Base-by-base conservation (phyloP, 2,888 invertebrate species). In the Megastigmus dorsalis region DNA sequence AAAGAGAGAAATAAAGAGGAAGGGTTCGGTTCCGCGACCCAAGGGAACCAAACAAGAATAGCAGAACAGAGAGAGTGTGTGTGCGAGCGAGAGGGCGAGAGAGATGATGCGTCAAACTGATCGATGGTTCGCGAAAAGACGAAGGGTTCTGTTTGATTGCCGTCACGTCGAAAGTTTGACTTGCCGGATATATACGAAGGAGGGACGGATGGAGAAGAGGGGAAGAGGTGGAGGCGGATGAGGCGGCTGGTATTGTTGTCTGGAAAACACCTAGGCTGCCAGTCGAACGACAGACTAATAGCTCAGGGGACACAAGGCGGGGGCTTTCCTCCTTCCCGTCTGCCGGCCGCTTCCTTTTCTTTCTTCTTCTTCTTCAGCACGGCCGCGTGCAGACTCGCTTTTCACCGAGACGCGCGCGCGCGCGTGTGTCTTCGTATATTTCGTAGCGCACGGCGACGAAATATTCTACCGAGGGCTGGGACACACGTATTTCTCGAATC, bases 71-170 rank as follows among this genome's bases (percentile, higher is more conserved):
- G 15, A 28, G 30, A 23, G 2, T 15, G 10, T 15, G 20, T 33
- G 9, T 3, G 9, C 1, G 15, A 10, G 13, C 5, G 45, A 30
- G 60, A 30, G 26, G 41, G 26, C 1, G 9, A 23, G 13, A 20
- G 6, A 57, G 36, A 38, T 2, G 23, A 3, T 5, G 13, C 38
- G 60, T n/a, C n/a, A 15, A 5, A 15, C 33, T 67, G 66, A 67
- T 67, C 66, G 66, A 67, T 67, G 54, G 45, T n/a, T 13, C 15
- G 26, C 23, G 45, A 30, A 33, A 30, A 30, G 36, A 50, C 10
- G 33, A 55, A 43, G 43, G 54, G 23, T 43, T 30, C 55, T 23
- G 45, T 55, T 55, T 45, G 54, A 55, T 67, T 15, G 62, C 18
- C 18, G n/a, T n/a, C 43, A 23, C 55, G 52, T 55, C 18, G 23